Conservation (phyloP, 2,888 invertebrate genomes). For the Drosophila merina region DNA sequence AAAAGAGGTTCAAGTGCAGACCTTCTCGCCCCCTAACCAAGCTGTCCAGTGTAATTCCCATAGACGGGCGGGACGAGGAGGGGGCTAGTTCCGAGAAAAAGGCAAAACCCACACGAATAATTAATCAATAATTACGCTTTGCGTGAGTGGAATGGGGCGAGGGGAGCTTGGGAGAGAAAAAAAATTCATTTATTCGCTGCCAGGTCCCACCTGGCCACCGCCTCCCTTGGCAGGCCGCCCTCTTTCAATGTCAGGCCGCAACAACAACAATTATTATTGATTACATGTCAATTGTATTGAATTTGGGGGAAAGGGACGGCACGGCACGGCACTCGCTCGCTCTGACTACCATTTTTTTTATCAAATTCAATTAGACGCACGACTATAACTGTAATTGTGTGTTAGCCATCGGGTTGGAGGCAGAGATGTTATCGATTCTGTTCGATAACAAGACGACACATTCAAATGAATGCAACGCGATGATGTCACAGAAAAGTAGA, state of each 20-base stretch:
- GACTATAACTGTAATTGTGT: conserved; percentile 56
- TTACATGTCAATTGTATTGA: conserved; percentile 69
- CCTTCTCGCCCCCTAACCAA: conserved; percentile 2
- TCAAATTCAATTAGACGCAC: conserved; percentile 71
- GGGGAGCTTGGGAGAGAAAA: not conserved
- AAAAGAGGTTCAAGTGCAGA: conserved; percentile 40
- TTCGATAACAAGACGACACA: no score
- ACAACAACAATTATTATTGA: conserved; percentile 68
- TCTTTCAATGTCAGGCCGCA: conserved; percentile 62
- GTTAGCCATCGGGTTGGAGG: conserved; percentile 13
- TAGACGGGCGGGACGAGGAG: no score
- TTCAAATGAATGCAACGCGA: not conserved
- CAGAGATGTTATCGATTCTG: no score
- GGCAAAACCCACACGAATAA: conserved; percentile 52
- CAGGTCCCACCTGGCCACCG: conserved; percentile 1
- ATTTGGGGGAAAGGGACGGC: conserved; percentile 31
- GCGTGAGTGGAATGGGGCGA: conserved; percentile 45
- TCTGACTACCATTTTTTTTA: conserved; percentile 28
- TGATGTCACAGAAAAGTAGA: conserved; percentile 20
- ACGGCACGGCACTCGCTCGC: conserved; percentile 6
- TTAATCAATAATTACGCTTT: conserved; percentile 70
- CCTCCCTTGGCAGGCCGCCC: conserved; percentile 13
- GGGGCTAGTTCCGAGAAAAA: conserved; percentile 18
- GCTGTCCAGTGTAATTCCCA: conserved; percentile 30
- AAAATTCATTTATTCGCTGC: conserved; percentile 29